phyloP scores from a whole-genome alignment of 2,888 invertebrate species.

The Chaitophorus viminalis region DNA sequence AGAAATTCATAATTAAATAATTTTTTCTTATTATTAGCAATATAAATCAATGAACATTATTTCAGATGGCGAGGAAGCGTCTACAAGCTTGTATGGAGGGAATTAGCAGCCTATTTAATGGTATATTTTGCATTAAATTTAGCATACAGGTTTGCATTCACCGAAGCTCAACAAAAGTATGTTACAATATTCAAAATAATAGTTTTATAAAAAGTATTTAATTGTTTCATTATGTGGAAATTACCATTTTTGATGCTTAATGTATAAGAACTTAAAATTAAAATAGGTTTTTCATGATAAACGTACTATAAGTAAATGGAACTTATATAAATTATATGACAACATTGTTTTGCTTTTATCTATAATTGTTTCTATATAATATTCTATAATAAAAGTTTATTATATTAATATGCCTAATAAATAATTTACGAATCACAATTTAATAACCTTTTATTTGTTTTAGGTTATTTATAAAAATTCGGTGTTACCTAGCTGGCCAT shows the following conservation, averaged over 20 bases:
- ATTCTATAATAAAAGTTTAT: not conserved
- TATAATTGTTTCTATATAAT: not conserved
- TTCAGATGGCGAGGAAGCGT: slow-evolving; percentile 95
- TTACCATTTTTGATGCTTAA: not conserved
- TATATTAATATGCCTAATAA: not conserved
- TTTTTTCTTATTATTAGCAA: not conserved
- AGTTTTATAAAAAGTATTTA: not conserved
- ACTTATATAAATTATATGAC: not conserved
- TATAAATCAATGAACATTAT: slow-evolving; percentile 65
- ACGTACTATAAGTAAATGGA: too few species aligned
- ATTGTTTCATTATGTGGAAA: not conserved
- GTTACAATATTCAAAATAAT: slow-evolving; percentile 62
- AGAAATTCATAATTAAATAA: not conserved
- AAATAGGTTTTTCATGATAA: not conserved
- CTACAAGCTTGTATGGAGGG: slow-evolving; percentile 94
- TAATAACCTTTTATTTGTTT: slow-evolving; percentile 65
- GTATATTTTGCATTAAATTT: slow-evolving; percentile 89
- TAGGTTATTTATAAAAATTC: slow-evolving; percentile 88
- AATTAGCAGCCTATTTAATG: slow-evolving; percentile 85
- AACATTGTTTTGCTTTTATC: not conserved
- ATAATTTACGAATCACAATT: not conserved
- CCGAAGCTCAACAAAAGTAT: slow-evolving; percentile 82
- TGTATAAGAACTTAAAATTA: not conserved
- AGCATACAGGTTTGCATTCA: slow-evolving; percentile 85
- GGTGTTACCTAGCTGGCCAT: slow-evolving; percentile 86